Evolutionary conservation across 2,888 invertebrate species (phyloP).

Genomic region (Acleris emargana): DNA sequence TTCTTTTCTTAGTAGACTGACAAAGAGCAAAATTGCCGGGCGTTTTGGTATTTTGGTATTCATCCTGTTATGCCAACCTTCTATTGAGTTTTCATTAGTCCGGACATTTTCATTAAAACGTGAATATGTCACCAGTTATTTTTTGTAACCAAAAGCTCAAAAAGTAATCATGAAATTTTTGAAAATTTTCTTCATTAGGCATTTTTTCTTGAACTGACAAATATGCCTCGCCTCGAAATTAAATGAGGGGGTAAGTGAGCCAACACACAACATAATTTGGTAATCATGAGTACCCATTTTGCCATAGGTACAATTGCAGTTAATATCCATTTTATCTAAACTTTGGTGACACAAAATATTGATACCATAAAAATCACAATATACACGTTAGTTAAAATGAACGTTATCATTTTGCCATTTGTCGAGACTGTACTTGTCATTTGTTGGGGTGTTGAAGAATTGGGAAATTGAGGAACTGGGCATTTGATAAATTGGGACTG

Average conservation of each 20-base stretch:
- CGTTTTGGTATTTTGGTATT: constrained; percentile 16
- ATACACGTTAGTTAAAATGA: no score
- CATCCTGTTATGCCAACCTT: constrained; percentile 16
- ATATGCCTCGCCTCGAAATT: constrained; percentile 1
- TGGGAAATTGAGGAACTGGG: no score
- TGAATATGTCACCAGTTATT: constrained; percentile 13
- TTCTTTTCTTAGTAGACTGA: no score
- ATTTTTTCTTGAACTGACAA: no score
- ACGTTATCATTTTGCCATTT: no score
- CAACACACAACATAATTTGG: not conserved
- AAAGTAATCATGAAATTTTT: constrained; percentile 4
- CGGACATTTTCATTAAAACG: constrained; percentile 14
- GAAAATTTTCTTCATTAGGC: not conserved
- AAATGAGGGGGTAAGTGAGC: not conserved
- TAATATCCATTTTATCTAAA: no score
- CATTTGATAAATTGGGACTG: no score
- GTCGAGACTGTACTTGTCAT: no score
- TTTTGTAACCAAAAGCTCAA: constrained; percentile 17
- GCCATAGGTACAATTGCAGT: no score
- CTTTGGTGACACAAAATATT: no score
- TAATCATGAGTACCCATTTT: constrained; percentile 2
- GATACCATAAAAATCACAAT: no score
- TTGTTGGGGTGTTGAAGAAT: no score
- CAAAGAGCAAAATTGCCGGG: constrained; percentile 5
- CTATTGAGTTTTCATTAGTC: constrained; percentile 17